Evolutionary conservation across 2,797 vertebrate species (phyloP).

Genomic region (Anabas testudineus): DNA sequence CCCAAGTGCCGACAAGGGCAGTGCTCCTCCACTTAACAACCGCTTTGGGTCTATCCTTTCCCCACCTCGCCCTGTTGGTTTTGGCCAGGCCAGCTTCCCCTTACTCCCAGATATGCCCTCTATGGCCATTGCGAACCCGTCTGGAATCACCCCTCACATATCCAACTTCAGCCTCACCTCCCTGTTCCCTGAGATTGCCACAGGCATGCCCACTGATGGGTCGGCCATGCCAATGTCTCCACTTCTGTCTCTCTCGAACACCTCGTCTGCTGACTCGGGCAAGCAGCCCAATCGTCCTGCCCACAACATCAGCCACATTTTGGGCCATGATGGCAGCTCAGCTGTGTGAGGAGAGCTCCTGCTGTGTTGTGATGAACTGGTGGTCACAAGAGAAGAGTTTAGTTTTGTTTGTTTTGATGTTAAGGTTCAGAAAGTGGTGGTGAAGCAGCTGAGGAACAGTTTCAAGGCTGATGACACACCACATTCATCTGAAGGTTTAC

Average conservation of each 20-base stretch:
- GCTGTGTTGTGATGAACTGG: constrained; percentile 25
- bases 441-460: constrained; percentile 25
- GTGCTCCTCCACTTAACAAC: constrained; percentile 91
- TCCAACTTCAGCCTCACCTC: constrained; percentile 98
- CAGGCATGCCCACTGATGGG: constrained; percentile 94
- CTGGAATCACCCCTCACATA: constrained; percentile 91
- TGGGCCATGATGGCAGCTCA: constrained; percentile 98
- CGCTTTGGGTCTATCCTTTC: constrained; percentile 98
- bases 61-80: constrained; percentile 95
- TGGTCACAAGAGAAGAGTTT: constrained; percentile 18
- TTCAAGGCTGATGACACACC: constrained; percentile 9
- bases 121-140: constrained; percentile 95
- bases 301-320: constrained; percentile 99
- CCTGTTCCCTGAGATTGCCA: constrained; percentile 97
- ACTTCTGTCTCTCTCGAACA: constrained; percentile 94
- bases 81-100: constrained; percentile 96
- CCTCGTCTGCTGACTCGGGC: constrained; percentile 91
- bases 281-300: constrained; percentile 98
- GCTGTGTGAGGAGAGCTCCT: constrained; percentile 84
- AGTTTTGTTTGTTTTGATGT: constrained; percentile 13
- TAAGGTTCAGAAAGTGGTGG: constrained; percentile 8
- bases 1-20: constrained; percentile 93
- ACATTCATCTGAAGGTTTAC: constrained; percentile 49
- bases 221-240: constrained; percentile 96
- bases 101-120: constrained; percentile 97